phyloP scores from a whole-genome alignment of 2,113 vertebrate species.

The cattle (Bos taurus) region ARS-UCD2.0 NC_037342.1:35436001-35436500 shows the following conservation, averaged over 20 bases:
- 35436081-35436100: conserved; percentile 1
- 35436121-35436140: conserved; percentile 3
- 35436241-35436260: background rate
- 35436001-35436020: background rate
- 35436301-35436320: background rate
- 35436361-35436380: background rate
- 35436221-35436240: background rate
- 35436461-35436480: too few species aligned
- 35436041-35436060: background rate
- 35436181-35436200: background rate
- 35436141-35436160: background rate
- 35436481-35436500: too few species aligned
- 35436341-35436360: background rate
- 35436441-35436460: too few species aligned
- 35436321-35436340: background rate
- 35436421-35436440: too few species aligned
- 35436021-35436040: background rate
- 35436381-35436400: background rate
- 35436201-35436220: background rate
- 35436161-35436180: background rate
- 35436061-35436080: background rate
- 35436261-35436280: background rate
- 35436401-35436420: background rate
- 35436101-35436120: background rate
- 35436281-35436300: background rate